Percentiles rank a stretch among this genome's conserved stretches.
These are phyloP conservation scores for Acrocephalus arundinaceus DNA, from an alignment of 2,113 vertebrate species.

Conservation along the genomic window DNA sequence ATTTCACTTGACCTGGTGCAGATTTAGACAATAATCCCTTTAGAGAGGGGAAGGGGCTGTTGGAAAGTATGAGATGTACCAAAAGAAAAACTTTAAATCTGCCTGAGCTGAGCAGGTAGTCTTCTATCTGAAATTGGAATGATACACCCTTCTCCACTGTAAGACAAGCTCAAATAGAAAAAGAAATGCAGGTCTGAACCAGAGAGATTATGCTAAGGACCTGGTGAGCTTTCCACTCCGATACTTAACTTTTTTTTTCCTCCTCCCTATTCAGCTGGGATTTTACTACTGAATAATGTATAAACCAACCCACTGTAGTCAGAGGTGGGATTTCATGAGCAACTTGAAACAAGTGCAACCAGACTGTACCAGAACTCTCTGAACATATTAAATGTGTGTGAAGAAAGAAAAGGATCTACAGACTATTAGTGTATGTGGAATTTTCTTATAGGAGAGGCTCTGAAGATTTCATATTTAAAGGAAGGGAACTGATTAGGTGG, in stretches of 20 bases:
- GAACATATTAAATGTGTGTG: conserved; percentile 8
- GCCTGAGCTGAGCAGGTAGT: conserved; percentile 43
- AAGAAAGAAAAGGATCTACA: not conserved
- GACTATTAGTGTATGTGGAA: not conserved
- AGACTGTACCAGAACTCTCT: conserved; percentile 34
- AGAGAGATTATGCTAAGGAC: conserved; percentile 67
- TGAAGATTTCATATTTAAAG: conserved; percentile 9
- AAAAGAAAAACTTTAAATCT: conserved; percentile 57
- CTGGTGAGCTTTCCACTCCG: conserved; percentile 46
- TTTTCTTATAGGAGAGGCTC: not conserved
- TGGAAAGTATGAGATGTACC: conserved; percentile 40
- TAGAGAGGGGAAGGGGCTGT: conserved; percentile 49
- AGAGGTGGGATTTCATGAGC: conserved; percentile 49
- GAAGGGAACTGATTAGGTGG: not conserved
- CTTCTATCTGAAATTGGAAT: conserved; percentile 49
- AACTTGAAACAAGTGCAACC: conserved; percentile 51
- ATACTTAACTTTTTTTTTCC: conserved; percentile 37
- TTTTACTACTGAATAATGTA: conserved; percentile 67
- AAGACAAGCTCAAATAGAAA: conserved; percentile 56
- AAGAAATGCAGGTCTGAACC: conserved; percentile 52
- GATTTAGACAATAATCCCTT: conserved; percentile 70
- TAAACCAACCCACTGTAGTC: conserved; percentile 63
- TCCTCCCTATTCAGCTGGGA: conserved; percentile 41
- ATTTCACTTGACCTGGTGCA: conserved; percentile 71
- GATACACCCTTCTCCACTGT: conserved; percentile 38